These are phyloP conservation scores for Eristalis tenax DNA, from an alignment of 2,888 invertebrate genomes.

Conservation along the genomic window DNA sequence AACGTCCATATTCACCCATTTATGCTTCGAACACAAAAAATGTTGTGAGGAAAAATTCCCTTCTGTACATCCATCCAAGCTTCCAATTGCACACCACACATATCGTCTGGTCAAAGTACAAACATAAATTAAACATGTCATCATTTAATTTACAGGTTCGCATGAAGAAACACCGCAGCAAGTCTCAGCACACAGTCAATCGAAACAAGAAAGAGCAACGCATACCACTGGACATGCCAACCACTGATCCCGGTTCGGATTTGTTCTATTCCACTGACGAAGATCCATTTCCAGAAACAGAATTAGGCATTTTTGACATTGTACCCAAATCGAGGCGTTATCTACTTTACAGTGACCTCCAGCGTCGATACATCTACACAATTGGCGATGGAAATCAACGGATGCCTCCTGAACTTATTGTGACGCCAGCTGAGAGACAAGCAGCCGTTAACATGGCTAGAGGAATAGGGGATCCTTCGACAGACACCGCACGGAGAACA, in stretches of 20 bases:
- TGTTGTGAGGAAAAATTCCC: too few relatives aligned
- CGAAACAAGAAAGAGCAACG: constrained; percentile 75
- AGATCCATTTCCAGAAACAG: constrained; percentile 75
- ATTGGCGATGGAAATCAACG: constrained; percentile 75
- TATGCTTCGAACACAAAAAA: too few relatives aligned
- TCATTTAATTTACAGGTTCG: constrained; percentile 54
- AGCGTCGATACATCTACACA: constrained; percentile 77
- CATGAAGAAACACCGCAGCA: constrained; percentile 70
- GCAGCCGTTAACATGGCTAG: constrained; percentile 29
- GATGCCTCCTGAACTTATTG: constrained; percentile 82
- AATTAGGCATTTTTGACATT: constrained; percentile 66
- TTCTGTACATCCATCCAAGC: too few relatives aligned
- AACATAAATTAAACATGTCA: neutral
- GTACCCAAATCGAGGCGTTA: constrained; percentile 77
- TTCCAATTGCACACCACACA: too few relatives aligned
- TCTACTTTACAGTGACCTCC: constrained; percentile 79
- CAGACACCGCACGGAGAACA: constrained; percentile 75
- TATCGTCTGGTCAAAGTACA: too few relatives aligned
- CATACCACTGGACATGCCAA: constrained; percentile 82
- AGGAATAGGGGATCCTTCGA: constrained; percentile 74
- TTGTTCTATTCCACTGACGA: constrained; percentile 84
- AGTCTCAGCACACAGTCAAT: constrained; percentile 57
- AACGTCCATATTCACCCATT: too few relatives aligned
- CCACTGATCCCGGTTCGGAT: constrained; percentile 87
- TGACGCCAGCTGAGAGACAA: constrained; percentile 78